Evolutionary conservation across 2,113 vertebrate species (phyloP), one percentile per base, ranked within the genome.

Genomic region (Desmodus rotundus): DNA sequence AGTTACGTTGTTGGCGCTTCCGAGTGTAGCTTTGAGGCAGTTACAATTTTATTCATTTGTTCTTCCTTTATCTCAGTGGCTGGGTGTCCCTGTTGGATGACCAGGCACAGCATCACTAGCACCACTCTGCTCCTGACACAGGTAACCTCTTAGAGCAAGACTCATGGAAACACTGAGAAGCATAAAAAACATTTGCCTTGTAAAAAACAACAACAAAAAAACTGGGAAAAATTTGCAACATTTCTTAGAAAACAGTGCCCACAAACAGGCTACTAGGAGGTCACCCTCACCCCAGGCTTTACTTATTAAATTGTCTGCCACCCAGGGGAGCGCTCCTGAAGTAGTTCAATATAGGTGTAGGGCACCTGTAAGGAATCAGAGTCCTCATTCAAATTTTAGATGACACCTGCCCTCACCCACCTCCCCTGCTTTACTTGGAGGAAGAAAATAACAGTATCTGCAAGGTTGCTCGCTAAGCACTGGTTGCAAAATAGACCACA

Each of bases 321-420:
- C 70, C 38, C 65, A 82, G 14, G n/a, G 15, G 28, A 56, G 12
- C 6, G 4, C 16, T 52, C 61, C 61, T 1, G 14, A 0, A 10
- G 33, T 31, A 31, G 45, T 26, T 65, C 81, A 76, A 91, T 31
- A 89, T 36, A 94, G 67, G 54, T 54, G 43, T 93, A 38, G 52
- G 31, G 56, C 47, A 47, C 36, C 65, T 26, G 15, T 1, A 36
- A 61, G 89, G 76, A 80, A 54, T 61, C 8, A 61, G 54, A 70
- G 5, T 73, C 78, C 56, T 74, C 38, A 76, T n/a, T 95, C 72
- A 68, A 68, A 36, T 83, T 90, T 87, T 26, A n/a, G 33, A 61
- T 14, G 89, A 15, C 33, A 26, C 65, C 28, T 19, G 13, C 43
- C 10, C 4, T 38, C n/a, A 45, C 28, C 52, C 63, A 92, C 61